phyloP scores from a whole-genome alignment of 2,888 invertebrate species.

The Lithodes maja region DNA sequence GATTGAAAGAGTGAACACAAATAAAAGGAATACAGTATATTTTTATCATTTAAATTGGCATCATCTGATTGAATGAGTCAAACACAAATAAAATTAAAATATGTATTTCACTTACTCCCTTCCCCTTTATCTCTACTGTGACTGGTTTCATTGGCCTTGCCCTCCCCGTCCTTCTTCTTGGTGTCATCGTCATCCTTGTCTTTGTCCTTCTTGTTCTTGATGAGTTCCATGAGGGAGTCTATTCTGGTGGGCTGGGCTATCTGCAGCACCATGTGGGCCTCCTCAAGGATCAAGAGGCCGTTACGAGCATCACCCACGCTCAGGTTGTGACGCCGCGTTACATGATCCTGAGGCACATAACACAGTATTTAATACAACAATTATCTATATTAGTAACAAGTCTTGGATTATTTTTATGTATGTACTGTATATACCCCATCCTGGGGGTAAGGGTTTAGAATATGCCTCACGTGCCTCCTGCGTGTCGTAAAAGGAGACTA shows the following conservation, averaged over 20 bases:
- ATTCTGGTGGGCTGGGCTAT: constrained; percentile 72
- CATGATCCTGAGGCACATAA: constrained; percentile 75
- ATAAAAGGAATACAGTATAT: too few relatives aligned
- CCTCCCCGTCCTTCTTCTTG: constrained; percentile 73
- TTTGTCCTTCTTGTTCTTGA: constrained; percentile 71
- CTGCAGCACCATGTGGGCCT: constrained; percentile 79
- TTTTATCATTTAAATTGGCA: too few relatives aligned
- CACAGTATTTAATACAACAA: too few relatives aligned
- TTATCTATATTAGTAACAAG: too few relatives aligned
- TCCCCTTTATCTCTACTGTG: constrained; percentile 72
- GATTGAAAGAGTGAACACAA: too few relatives aligned
- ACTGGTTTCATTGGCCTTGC: constrained; percentile 76
- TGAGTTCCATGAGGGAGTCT: constrained; percentile 68
- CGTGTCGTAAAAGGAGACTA: too few relatives aligned
- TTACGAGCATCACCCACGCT: constrained; percentile 79
- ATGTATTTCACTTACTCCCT: constrained; percentile 49
- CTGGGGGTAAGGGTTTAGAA: too few relatives aligned
- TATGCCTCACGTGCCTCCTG: too few relatives aligned
- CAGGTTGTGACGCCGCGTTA: constrained; percentile 78
- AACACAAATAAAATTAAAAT: too few relatives aligned
- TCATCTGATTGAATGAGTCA: too few relatives aligned
- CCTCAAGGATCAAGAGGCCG: constrained; percentile 80
- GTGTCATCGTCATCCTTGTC: constrained; percentile 71
- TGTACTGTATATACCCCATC: too few relatives aligned
- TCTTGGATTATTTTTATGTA: too few relatives aligned